phyloP scores from a whole-genome alignment of 2,113 vertebrate genomes.

The Danionella cerebrum region DNA sequence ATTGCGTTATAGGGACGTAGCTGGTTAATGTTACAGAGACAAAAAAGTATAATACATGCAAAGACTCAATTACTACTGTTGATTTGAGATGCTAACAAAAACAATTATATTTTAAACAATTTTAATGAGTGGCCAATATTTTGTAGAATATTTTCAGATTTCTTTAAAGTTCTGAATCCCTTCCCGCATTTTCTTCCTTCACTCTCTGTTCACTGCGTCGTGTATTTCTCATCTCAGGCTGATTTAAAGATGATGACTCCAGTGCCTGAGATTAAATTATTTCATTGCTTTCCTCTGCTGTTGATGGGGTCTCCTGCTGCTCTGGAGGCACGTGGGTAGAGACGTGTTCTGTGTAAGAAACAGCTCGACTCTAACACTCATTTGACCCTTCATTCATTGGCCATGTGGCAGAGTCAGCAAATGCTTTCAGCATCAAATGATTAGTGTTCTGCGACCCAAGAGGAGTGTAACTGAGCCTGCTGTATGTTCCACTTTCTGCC shows the following conservation, averaged over 20 bases:
- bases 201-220: background rate
- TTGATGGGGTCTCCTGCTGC: slow-evolving; percentile 31
- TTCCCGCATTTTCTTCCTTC: slow-evolving; percentile 1
- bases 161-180: too few species aligned
- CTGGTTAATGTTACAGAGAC: too few species aligned
- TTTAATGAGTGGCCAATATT: too few species aligned
- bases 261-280: slow-evolving; percentile 29
- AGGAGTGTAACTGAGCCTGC: background rate
- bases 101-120: too few species aligned
- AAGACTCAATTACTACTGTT: too few species aligned
- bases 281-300: slow-evolving; percentile 25
- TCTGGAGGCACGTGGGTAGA: slow-evolving; percentile 1
- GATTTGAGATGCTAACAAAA: too few species aligned
- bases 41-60: too few species aligned
- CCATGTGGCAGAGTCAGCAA: background rate
- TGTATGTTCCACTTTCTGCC: background rate
- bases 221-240: slow-evolving; percentile 9
- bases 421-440: slow-evolving; percentile 17
- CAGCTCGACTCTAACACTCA: background rate
- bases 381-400: slow-evolving; percentile 23
- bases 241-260: slow-evolving; percentile 19
- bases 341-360: slow-evolving; percentile 15
- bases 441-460: slow-evolving; percentile 15
- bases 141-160: too few species aligned
- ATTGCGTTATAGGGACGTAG: too few species aligned